Evolutionary conservation across 2,113 vertebrate genomes (phyloP).

Genomic region (Ondatra zibethicus): DNA sequence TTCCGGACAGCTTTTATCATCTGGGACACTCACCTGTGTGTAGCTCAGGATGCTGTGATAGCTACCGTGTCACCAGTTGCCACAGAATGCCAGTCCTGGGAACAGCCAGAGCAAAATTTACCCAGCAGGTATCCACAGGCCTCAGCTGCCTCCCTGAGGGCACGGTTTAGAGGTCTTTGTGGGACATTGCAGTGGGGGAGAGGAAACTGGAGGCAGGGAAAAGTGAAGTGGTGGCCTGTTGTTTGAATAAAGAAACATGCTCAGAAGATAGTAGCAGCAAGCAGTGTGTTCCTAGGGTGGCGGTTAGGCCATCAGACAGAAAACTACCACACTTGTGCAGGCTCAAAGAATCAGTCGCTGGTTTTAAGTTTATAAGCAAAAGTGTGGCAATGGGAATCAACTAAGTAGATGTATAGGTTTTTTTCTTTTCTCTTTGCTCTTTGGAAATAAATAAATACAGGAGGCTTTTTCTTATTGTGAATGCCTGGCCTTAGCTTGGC

Average conservation of each 20-base stretch:
- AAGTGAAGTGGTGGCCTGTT: neutral
- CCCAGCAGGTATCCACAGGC: neutral
- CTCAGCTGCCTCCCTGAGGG: neutral
- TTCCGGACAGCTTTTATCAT: too few relatives aligned
- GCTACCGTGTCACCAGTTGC: neutral
- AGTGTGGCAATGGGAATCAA: neutral
- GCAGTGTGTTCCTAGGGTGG: neutral
- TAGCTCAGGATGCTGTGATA: neutral
- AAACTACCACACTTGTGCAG: too few relatives aligned
- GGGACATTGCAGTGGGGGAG: neutral
- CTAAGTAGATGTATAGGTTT: neutral
- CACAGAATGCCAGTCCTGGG: neutral
- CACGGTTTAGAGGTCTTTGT: neutral
- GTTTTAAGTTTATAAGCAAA: neutral
- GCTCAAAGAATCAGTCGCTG: neutral
- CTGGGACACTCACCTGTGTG: neutral
- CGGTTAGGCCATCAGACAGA: neutral
- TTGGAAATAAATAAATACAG: too few relatives aligned
- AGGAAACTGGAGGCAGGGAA: neutral
- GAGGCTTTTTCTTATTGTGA: too few relatives aligned
- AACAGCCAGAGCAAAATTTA: neutral
- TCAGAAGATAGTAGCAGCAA: neutral
- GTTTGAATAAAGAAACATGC: neutral
- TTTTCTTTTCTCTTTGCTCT: too few relatives aligned
- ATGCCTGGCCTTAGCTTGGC: too few relatives aligned